Evolutionary conservation across 2,888 invertebrate genomes (phyloP).

Genomic region (Pachydiplax longipennis): DNA sequence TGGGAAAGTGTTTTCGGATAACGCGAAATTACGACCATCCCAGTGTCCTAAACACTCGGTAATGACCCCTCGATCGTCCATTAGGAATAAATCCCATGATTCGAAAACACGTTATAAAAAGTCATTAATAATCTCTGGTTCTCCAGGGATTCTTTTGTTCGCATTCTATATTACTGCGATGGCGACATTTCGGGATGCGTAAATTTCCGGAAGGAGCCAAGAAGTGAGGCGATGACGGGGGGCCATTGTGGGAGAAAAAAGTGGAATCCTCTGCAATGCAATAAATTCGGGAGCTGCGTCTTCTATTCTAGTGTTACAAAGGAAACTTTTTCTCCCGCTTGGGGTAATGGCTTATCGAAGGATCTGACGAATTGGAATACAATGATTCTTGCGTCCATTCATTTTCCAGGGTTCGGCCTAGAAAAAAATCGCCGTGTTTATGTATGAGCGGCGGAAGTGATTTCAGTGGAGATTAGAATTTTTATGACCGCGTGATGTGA

Average conservation of each 20-base stretch:
- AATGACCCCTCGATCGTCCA: too few relatives aligned
- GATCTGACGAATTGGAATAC: constrained; percentile 37
- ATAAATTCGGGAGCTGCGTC: not conserved
- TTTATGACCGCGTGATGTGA: too few relatives aligned
- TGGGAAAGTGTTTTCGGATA: too few relatives aligned
- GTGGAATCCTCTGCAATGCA: not conserved
- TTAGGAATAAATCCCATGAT: too few relatives aligned
- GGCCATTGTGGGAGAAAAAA: not conserved
- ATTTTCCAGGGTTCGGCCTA: not conserved
- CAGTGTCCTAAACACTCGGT: too few relatives aligned
- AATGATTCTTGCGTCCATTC: constrained; percentile 6
- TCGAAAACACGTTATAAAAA: too few relatives aligned
- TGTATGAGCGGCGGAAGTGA: too few relatives aligned
- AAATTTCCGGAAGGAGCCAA: not conserved
- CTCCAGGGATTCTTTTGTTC: too few relatives aligned
- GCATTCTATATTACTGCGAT: not conserved
- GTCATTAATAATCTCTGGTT: too few relatives aligned
- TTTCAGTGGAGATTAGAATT: too few relatives aligned
- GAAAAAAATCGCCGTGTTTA: not conserved
- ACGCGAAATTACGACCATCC: too few relatives aligned
- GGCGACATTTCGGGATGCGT: not conserved
- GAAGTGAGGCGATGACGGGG: too few relatives aligned
- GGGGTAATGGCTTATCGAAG: constrained; percentile 33
- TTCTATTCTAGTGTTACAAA: not conserved
- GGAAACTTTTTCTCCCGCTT: not conserved